Evolutionary conservation across 2,888 invertebrate genomes (phyloP).

Genomic region (Acheta domesticus): DNA sequence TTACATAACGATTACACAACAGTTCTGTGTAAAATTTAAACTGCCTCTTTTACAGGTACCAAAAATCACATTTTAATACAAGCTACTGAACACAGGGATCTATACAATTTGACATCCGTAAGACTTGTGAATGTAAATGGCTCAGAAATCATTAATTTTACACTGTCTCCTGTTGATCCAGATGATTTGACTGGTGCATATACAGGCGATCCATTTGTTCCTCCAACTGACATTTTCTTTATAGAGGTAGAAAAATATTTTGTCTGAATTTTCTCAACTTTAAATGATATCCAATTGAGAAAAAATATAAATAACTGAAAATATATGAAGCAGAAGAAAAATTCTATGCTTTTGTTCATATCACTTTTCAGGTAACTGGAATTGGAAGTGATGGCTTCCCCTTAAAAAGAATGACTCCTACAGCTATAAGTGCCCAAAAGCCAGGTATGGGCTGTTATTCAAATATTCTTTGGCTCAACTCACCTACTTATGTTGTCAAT

Average conservation of each 20-base stretch:
- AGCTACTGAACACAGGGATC: constrained; percentile 39
- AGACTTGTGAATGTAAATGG: constrained; percentile 40
- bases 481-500: too few species aligned
- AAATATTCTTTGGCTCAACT: neutral
- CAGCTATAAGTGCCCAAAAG: constrained; percentile 60
- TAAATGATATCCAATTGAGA: neutral
- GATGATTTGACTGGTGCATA: constrained; percentile 47
- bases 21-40: too few species aligned
- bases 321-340: neutral
- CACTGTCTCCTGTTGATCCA: constrained; percentile 35
- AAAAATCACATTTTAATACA: neutral
- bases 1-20: too few species aligned
- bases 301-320: too few species aligned
- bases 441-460: constrained; percentile 49
- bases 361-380: constrained; percentile 57
- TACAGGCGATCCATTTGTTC: constrained; percentile 57
- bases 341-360: neutral
- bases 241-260: constrained; percentile 52
- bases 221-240: constrained; percentile 64
- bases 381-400: constrained; percentile 58
- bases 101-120: constrained; percentile 42
- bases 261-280: neutral
- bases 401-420: constrained; percentile 60
- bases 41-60: neutral
- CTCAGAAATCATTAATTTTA: constrained; percentile 38